phyloP scores from a whole-genome alignment of 2,113 vertebrate genomes.

The Octodon degus region DNA sequence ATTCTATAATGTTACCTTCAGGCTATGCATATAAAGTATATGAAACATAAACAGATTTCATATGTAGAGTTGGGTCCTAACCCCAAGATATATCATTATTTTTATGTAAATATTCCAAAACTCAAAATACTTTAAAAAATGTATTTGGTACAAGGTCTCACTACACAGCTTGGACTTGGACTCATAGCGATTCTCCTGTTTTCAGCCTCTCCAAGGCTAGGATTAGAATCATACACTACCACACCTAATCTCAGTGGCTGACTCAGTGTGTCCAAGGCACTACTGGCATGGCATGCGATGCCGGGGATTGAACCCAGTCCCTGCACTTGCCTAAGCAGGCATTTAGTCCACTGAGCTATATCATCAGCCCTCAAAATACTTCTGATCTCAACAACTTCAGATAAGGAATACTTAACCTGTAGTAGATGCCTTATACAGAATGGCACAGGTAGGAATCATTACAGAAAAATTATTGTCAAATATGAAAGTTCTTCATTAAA shows the following conservation, averaged over 20 bases:
- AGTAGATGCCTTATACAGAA: not conserved
- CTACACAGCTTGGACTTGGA: too few species aligned
- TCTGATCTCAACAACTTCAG: not conserved
- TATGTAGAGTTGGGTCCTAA: not conserved
- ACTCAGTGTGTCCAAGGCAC: too few species aligned
- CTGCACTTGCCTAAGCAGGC: too few species aligned
- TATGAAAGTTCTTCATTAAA: conserved; percentile 1
- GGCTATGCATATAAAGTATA: not conserved
- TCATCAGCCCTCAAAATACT: not conserved
- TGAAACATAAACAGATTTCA: not conserved
- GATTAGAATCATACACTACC: too few species aligned
- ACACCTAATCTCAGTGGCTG: too few species aligned
- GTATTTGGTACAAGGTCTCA: too few species aligned
- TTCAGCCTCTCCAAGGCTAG: too few species aligned
- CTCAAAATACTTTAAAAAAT: not conserved
- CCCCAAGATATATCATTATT: not conserved
- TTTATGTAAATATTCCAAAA: not conserved
- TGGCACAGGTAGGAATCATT: not conserved
- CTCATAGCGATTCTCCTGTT: too few species aligned
- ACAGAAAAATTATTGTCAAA: conserved; percentile 14
- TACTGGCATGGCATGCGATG: too few species aligned
- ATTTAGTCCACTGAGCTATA: too few species aligned
- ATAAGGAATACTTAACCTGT: not conserved
- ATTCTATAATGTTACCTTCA: not conserved
- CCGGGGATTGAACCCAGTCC: too few species aligned